Conservation (phyloP, 2,888 invertebrate species). For the Leptinotarsa haldemani region DNA sequence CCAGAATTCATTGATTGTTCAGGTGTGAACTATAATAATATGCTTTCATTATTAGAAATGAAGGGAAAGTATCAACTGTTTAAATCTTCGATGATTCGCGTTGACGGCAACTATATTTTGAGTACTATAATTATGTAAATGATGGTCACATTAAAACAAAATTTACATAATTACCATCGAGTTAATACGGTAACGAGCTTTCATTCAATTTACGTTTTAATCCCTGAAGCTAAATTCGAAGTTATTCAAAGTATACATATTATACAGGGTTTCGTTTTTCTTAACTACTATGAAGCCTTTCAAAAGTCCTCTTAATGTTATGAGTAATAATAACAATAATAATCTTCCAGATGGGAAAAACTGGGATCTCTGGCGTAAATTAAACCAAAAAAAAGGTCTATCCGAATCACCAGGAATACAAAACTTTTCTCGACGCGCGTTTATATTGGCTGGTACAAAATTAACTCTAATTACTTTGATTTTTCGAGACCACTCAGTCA, state of each 20-base stretch:
- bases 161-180: conserved; percentile 1
- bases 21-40: too few relatives aligned
- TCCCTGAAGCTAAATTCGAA: background rate
- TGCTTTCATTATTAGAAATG: too few relatives aligned
- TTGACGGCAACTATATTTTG: background rate
- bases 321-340: too few relatives aligned
- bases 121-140: background rate
- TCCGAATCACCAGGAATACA: too few relatives aligned
- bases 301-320: background rate
- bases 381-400: too few relatives aligned
- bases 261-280: background rate
- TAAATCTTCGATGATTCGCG: background rate
- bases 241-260: background rate
- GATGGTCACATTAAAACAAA: background rate
- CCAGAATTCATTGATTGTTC: too few relatives aligned
- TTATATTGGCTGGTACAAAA: too few relatives aligned
- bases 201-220: background rate
- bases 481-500: too few relatives aligned
- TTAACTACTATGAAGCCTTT: background rate
- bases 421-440: too few relatives aligned
- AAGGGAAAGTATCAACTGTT: background rate
- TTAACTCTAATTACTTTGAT: too few relatives aligned
- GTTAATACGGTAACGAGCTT: conserved; percentile 2
- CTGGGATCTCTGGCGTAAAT: too few relatives aligned
- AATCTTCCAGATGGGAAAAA: too few relatives aligned